Evolutionary conservation across 2,797 vertebrate genomes (phyloP), one percentile per base, ranked within the genome.

Genomic region (Oreochromis mossambicus): DNA sequence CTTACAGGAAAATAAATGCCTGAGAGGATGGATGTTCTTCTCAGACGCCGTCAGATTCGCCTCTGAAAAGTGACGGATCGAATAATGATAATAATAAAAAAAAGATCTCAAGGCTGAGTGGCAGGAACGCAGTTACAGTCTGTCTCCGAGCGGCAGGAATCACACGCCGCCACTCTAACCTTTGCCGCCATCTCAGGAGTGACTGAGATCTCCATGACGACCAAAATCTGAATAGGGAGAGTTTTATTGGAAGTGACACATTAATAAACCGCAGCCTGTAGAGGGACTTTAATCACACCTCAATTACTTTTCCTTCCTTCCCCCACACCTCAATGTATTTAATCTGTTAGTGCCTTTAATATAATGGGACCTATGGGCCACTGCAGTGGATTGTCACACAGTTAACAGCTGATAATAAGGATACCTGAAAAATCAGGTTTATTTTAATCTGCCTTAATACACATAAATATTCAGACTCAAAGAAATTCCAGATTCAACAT

Each of bases 181-280:
- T 95, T 92, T 95, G 89, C 90, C 89, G 92, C 92, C 88, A 81
- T 92, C 93, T 91, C 88, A 70, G 89, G 92, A 95, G 89, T 83
- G 88, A 90, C 92, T 80, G 87, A 82, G 86, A 91, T 96, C 95
- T 88, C 95, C 96, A 96, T 95, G 95, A 91, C 92, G 82, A 96
- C 95, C 56, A 36, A 68, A 84, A 94, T 95, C 88, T 92, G 91
- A 96, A 95, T 92, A 91, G 86, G 78, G 46, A 78, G 87, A 85
- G 83, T 88, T 91, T 95, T 95, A 95, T 96, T 96, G 92, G 93
- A 96, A 96, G 94, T 95, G 96, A 96, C 96, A 96, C 89, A 92
- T 96, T 96, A 96, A 96, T 96, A 96, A 96, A 96, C 92, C 92
- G 90, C 86, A 92, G 92, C 89, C 96, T 93, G 94, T 80, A 36